These are phyloP conservation scores for Crocodylus rhombifer DNA, from an alignment of 2,797 vertebrate genomes.

Conservation along the genomic window DNA sequence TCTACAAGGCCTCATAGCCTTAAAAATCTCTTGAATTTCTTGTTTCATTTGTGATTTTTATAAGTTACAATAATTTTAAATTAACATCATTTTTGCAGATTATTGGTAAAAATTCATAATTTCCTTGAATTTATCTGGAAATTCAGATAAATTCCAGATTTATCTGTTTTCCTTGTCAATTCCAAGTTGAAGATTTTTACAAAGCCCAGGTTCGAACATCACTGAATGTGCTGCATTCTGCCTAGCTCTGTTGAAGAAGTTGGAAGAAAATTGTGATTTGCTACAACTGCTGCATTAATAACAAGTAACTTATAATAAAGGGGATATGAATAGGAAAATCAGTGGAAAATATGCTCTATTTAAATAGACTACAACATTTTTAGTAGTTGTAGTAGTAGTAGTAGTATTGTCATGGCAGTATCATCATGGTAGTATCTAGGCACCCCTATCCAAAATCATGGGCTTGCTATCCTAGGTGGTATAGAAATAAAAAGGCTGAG, in stretches of 20 bases:
- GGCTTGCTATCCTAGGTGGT: background rate
- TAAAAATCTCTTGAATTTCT: background rate
- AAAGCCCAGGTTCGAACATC: background rate
- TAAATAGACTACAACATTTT: background rate
- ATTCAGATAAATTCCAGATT: too few species aligned
- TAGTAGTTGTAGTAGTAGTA: background rate
- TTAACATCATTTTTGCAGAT: background rate
- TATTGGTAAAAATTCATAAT: background rate
- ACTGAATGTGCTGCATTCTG: background rate
- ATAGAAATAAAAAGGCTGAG: background rate
- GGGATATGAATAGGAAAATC: background rate
- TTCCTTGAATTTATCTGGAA: too few species aligned
- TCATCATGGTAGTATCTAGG: background rate
- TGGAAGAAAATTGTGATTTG: background rate
- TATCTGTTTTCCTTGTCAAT: background rate
- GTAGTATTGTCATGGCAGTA: background rate
- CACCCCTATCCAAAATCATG: background rate
- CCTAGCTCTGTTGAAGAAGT: background rate
- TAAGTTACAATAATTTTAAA: accelerated
- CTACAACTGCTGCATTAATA: background rate
- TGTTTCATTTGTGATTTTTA: background rate
- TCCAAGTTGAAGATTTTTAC: background rate
- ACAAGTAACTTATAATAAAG: background rate
- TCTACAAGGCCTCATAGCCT: background rate
- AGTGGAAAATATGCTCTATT: background rate